Percentiles rank a stretch among this genome's conserved stretches.
Evolutionary conservation across 2,113 vertebrate species (phyloP).

Genomic region (Xyliphius kryptos): DNA sequence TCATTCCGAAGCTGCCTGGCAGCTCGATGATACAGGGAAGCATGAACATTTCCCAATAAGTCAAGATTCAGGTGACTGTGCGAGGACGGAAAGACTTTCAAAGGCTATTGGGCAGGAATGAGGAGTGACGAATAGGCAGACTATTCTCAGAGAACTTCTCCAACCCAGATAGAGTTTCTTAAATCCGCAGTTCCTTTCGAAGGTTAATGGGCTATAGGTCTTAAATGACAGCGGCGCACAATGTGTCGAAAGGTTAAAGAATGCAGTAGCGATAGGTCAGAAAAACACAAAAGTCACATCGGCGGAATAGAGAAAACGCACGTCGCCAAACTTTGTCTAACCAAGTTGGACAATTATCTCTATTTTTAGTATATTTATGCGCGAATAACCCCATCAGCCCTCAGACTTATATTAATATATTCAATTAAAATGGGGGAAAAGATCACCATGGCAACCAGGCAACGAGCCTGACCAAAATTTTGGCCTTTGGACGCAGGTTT

Average conservation of each 20-base stretch:
- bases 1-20: slow-evolving; percentile 28
- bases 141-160: slow-evolving; percentile 30
- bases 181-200: slow-evolving; percentile 18
- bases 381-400: slow-evolving; percentile 21
- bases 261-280: slow-evolving; percentile 7
- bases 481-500: slow-evolving; percentile 43
- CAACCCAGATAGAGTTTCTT: slow-evolving; percentile 10
- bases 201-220: slow-evolving; percentile 27
- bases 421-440: slow-evolving; percentile 36
- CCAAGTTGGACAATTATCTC: slow-evolving; percentile 18
- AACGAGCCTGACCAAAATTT: slow-evolving; percentile 38
- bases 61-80: slow-evolving; percentile 24
- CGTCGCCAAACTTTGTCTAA: slow-evolving; percentile 2
- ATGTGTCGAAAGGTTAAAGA: slow-evolving; percentile 20
- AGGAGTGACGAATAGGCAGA: slow-evolving; percentile 24
- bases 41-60: slow-evolving; percentile 26
- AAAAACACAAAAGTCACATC: slow-evolving; percentile 10
- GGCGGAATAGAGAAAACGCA: not conserved
- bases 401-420: slow-evolving; percentile 35
- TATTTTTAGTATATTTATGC: slow-evolving; percentile 36
- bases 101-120: slow-evolving; percentile 10
- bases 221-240: slow-evolving; percentile 5
- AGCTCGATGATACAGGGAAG: slow-evolving; percentile 17
- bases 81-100: slow-evolving; percentile 1
- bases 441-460: slow-evolving; percentile 36